Evolutionary conservation across 1,140 invertebrate species (phyloP), one percentile per base, ranked within the genome.

Genomic region (Bombus superbus): DNA sequence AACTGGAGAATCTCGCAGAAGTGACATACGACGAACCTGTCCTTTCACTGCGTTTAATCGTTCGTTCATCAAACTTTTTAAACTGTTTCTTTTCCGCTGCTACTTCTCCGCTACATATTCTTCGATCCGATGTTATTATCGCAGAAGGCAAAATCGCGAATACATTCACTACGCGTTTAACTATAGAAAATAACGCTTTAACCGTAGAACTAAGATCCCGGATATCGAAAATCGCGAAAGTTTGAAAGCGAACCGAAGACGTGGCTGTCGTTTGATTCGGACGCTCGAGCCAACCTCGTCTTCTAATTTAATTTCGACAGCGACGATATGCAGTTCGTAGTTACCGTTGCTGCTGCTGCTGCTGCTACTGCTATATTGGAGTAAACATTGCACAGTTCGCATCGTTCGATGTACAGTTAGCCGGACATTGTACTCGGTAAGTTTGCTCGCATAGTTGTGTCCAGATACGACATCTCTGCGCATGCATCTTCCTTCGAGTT

Each of bases 311-410:
- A 89, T 89, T 89, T 71, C 64, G 53, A 18, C 79, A 28, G 18
- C 62, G 79, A 71, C 69, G 68, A 89, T 88, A 88, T 47, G 88
- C 80, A 64, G 64, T 38, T 64, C 38, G 68, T 8, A 79, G 77
- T 68, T 68, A 38, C 44, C 32, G 69, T 9, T 64, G 38, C 35
- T 47, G 10, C 25, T 28, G 28, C 28, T 28, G 9, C 25, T 62
- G 28, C 59, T n/a, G 13, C 10, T n/a, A 28, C 28, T 28, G 9
- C 25, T 62, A 35, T 80, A 78, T 72, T 38, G 78, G 42, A 38
- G 68, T 57, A 85, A 85, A 85, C 83, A 72, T 59, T 72, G 86
- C 74, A 71, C 77, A 78, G 66, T 88, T 86, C 81, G 57, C 87
- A 69, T 47, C 81, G 53, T 64, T 76, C 62, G 69, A 71, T 40